Conservation (phyloP, 1,140 invertebrate species). For the Camponotus vicinus region DNA sequence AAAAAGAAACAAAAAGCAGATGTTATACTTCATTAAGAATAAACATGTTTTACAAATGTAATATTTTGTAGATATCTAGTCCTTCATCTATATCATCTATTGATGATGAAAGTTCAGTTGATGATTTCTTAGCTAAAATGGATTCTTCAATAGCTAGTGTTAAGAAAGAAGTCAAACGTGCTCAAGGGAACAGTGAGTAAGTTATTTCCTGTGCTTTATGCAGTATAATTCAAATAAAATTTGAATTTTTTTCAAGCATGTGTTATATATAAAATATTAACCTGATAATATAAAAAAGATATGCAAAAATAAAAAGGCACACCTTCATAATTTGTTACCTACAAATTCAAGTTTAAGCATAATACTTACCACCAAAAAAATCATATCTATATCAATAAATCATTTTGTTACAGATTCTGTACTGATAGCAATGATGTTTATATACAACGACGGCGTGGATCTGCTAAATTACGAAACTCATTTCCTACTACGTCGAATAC, state of each 20-base stretch:
- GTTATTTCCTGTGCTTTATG: constrained; percentile 79
- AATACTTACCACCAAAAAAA: neutral
- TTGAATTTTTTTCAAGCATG: constrained; percentile 15
- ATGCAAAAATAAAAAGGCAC: neutral
- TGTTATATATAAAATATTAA: constrained; percentile 20
- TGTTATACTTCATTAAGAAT: constrained; percentile 4
- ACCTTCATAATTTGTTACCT: neutral
- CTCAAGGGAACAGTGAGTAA: constrained; percentile 93
- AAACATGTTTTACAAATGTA: neutral
- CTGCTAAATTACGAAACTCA: constrained; percentile 87
- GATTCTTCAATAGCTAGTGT: constrained; percentile 94
- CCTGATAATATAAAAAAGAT: neutral
- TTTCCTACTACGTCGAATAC: constrained; percentile 80
- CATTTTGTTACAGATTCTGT: constrained; percentile 85
- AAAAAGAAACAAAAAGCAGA: neutral
- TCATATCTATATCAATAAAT: neutral
- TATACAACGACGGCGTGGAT: constrained; percentile 85
- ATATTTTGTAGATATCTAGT: constrained; percentile 80
- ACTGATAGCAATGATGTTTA: constrained; percentile 86
- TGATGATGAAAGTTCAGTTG: constrained; percentile 90
- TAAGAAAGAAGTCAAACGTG: constrained; percentile 94
- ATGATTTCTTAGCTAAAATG: constrained; percentile 94
- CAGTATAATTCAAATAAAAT: constrained; percentile 8
- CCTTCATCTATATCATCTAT: constrained; percentile 79
- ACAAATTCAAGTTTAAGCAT: neutral